Evolutionary conservation across 1,140 invertebrate genomes (phyloP).

Genomic region (Zaprionus tsacasi): DNA sequence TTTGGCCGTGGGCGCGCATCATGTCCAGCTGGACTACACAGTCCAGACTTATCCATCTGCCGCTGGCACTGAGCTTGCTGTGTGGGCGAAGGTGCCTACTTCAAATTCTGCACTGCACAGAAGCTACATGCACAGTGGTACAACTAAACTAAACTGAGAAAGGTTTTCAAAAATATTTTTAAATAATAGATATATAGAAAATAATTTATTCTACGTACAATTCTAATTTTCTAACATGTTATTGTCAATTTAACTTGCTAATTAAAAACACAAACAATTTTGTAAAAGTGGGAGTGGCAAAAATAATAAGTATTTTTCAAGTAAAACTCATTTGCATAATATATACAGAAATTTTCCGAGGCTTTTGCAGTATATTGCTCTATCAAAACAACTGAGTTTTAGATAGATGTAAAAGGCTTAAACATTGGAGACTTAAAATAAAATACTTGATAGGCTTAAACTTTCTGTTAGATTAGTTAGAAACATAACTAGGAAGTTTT

Average conservation of each 20-base stretch:
- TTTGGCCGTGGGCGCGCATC: slow-evolving; percentile 41
- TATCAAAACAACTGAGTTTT: neutral
- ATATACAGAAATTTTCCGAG: neutral
- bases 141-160: neutral
- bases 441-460: too few species aligned
- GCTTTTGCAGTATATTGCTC: neutral
- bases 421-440: neutral
- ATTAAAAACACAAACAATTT: neutral
- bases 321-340: neutral
- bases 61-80: neutral
- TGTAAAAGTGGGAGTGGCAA: neutral
- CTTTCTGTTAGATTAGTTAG: too few species aligned
- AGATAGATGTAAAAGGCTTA: neutral
- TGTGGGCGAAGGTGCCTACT: slow-evolving; percentile 48
- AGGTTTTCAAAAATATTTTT: neutral
- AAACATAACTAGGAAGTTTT: too few species aligned
- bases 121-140: slow-evolving; percentile 25
- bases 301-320: neutral
- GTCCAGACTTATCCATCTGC: neutral
- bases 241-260: neutral
- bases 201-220: neutral
- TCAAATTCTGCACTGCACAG: slow-evolving; percentile 26
- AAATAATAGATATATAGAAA: neutral
- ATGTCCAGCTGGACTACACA: neutral
- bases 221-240: neutral